Percentiles rank a stretch among this genome's conserved stretches.
phyloP scores from a whole-genome alignment of 2,888 invertebrate species.

The Eurytoma adleriae region DNA sequence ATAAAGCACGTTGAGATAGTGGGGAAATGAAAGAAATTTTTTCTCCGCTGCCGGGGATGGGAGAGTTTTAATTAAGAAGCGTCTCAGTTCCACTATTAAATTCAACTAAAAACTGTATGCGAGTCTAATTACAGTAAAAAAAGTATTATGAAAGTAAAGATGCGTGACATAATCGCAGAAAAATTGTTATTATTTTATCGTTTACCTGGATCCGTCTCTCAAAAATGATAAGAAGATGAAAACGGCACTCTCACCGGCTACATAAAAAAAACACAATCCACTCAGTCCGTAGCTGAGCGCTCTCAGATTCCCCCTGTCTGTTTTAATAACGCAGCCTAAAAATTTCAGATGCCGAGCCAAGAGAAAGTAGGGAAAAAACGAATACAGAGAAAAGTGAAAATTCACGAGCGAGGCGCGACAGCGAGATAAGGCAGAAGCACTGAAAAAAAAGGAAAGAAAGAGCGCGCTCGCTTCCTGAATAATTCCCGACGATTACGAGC shows the following conservation, averaged over 20 bases:
- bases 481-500: constrained; percentile 46
- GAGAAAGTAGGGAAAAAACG: background rate
- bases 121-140: too few species aligned
- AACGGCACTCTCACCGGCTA: background rate
- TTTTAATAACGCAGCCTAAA: background rate
- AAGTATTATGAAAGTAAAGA: too few species aligned
- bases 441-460: background rate
- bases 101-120: too few species aligned
- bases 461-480: constrained; percentile 27
- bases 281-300: background rate
- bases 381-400: constrained; percentile 8
- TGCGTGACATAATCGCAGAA: too few species aligned
- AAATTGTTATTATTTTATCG: too few species aligned
- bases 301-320: background rate
- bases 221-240: background rate
- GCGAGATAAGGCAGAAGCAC: background rate
- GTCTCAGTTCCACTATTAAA: too few species aligned
- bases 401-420: background rate
- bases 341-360: background rate
- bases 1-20: too few species aligned
- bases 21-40: too few species aligned
- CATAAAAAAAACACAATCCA: too few species aligned
- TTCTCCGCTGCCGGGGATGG: too few species aligned
- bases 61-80: too few species aligned
- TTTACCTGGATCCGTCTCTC: too few species aligned